A percentile compares a stretch with the other conserved stretches of the same genome.
Evolutionary conservation across 2,797 vertebrate genomes (phyloP).

Genomic region (Pristis pectinata): DNA sequence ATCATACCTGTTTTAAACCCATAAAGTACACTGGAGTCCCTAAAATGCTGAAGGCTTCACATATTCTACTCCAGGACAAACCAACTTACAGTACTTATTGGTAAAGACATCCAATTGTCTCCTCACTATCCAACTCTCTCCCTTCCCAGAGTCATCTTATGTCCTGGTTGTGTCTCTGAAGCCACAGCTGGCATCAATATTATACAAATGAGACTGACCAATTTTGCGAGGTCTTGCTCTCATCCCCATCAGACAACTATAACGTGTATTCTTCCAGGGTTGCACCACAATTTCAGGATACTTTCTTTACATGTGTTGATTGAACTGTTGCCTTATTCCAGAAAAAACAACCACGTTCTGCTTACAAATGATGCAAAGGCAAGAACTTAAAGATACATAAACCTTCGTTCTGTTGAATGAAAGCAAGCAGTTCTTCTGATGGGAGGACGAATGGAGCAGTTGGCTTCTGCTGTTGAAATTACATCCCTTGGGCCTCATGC

Average conservation of each 20-base stretch:
- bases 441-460: neutral
- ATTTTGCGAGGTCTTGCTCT: neutral
- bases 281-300: neutral
- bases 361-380: neutral
- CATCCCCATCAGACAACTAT: neutral
- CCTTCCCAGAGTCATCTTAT: neutral
- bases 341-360: neutral
- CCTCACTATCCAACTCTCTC: too few relatives aligned
- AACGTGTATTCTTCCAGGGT: neutral
- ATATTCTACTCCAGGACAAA: neutral
- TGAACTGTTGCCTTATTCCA: neutral
- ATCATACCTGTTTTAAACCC: too few relatives aligned
- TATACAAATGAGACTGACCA: neutral
- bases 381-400: neutral
- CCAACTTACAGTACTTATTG: neutral
- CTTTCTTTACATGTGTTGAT: neutral
- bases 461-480: neutral
- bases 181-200: neutral
- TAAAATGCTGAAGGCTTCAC: neutral
- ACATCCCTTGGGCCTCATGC: neutral
- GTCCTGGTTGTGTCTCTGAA: neutral
- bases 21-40: too few relatives aligned
- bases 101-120: too few relatives aligned
- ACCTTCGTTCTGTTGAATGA: neutral
- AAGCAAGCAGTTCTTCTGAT: neutral